Conservation (phyloP, 2,797 vertebrate species). For the Bryconaethiops microstoma region DNA sequence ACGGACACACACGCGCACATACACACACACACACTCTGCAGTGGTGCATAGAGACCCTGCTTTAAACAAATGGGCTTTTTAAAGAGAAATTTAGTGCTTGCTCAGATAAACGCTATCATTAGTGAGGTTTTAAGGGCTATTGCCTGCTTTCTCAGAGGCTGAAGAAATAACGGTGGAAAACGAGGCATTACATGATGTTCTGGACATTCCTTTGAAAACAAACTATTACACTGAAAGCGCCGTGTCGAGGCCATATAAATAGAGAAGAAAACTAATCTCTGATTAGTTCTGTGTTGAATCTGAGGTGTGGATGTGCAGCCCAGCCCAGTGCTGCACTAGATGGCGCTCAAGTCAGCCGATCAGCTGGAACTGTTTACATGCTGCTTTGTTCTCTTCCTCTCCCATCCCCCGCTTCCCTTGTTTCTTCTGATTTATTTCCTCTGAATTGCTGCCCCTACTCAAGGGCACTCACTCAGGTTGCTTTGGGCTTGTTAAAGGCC, state of each 20-base stretch:
- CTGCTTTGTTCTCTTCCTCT: background rate
- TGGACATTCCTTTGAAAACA: background rate
- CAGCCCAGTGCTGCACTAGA: slow-evolving; percentile 22
- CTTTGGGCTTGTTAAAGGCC: slow-evolving; percentile 1
- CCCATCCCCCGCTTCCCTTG: slow-evolving; percentile 32
- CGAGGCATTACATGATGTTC: background rate
- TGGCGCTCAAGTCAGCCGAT: slow-evolving; percentile 32
- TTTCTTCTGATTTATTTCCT: slow-evolving; percentile 32
- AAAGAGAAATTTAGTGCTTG: background rate
- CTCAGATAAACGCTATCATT: background rate
- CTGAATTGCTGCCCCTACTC: background rate
- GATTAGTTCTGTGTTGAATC: background rate
- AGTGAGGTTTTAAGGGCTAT: background rate
- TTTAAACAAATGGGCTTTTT: background rate
- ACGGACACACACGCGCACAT: no score
- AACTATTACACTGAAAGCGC: no score
- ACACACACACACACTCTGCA: background rate
- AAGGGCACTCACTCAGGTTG: background rate
- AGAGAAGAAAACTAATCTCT: no score
- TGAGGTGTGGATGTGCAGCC: background rate
- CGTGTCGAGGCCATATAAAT: no score
- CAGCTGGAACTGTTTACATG: background rate
- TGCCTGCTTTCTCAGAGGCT: background rate
- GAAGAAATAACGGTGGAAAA: background rate
- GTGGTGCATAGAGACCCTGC: background rate